Percentiles rank a stretch among this genome's conserved stretches.
phyloP scores from a whole-genome alignment of 2,888 invertebrate genomes.

The Cerastis leucographa region DNA sequence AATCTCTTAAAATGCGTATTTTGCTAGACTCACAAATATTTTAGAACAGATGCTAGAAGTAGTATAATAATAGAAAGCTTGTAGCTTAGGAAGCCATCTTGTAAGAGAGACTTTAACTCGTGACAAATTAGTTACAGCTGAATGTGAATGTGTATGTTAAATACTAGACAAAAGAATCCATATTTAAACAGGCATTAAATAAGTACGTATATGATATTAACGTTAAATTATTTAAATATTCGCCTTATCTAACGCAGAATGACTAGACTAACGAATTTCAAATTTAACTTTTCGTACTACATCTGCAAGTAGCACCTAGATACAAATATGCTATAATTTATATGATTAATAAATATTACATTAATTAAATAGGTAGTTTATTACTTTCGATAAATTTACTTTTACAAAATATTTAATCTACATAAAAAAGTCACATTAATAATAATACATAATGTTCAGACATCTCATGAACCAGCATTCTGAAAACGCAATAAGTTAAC shows the following conservation, averaged over 20 bases:
- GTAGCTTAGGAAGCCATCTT: slow-evolving; percentile 1
- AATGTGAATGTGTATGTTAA: slow-evolving; percentile 30
- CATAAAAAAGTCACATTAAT: slow-evolving; percentile 60
- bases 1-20: background rate
- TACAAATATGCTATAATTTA: slow-evolving; percentile 66
- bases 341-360: slow-evolving; percentile 65
- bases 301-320: slow-evolving; percentile 61
- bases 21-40: background rate
- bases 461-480: slow-evolving; percentile 54
- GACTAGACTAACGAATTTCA: slow-evolving; percentile 67
- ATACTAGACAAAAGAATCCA: slow-evolving; percentile 15
- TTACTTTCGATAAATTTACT: slow-evolving; percentile 67
- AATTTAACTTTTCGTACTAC: slow-evolving; percentile 53
- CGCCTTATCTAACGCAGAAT: slow-evolving; percentile 55
- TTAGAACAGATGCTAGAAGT: slow-evolving; percentile 10
- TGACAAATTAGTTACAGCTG: slow-evolving; percentile 11
- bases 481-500: slow-evolving; percentile 41
- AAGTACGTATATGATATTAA: slow-evolving; percentile 56
- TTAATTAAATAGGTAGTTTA: slow-evolving; percentile 67
- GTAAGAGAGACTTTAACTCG: background rate
- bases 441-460: slow-evolving; percentile 61
- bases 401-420: slow-evolving; percentile 63
- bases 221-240: slow-evolving; percentile 48
- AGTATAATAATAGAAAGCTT: slow-evolving; percentile 8
- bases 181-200: slow-evolving; percentile 43